Percentiles rank a stretch among this genome's conserved stretches.
Evolutionary conservation across 2,113 vertebrate genomes (phyloP).

Genomic region (Pelecanoides urinatrix): DNA sequence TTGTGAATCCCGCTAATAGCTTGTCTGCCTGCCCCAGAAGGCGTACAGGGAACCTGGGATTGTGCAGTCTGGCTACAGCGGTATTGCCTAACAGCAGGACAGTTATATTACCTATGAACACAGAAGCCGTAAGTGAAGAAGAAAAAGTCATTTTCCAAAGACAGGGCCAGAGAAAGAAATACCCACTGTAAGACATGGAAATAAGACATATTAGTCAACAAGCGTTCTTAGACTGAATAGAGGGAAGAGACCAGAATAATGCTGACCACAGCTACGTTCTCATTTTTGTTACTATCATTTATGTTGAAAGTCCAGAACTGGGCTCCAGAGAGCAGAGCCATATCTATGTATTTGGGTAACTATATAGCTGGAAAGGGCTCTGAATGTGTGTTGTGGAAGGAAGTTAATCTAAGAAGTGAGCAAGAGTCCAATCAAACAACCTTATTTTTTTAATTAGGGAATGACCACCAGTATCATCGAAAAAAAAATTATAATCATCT

Average conservation of each 20-base stretch:
- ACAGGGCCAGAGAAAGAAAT: neutral
- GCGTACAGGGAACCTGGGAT: neutral
- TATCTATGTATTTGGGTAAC: neutral
- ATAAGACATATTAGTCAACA: neutral
- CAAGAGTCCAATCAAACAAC: neutral
- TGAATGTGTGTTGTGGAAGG: neutral
- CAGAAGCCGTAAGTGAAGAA: neutral
- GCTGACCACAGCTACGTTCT: neutral
- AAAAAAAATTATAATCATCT: neutral
- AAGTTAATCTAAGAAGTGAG: neutral
- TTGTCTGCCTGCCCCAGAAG: neutral
- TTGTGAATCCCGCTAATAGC: neutral
- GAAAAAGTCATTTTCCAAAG: neutral
- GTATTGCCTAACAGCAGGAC: neutral
- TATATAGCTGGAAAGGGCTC: neutral
- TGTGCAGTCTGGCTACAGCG: neutral
- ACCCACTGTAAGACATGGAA: neutral
- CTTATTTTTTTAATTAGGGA: neutral
- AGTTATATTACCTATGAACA: neutral
- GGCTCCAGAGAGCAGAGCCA: neutral
- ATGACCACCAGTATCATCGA: neutral
- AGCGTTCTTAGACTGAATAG: neutral
- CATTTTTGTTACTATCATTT: neutral
- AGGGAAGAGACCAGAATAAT: neutral
- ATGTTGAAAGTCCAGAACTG: neutral